Evolutionary conservation across 2,888 invertebrate species (phyloP).

Genomic region (Drosophila prostipennis): DNA sequence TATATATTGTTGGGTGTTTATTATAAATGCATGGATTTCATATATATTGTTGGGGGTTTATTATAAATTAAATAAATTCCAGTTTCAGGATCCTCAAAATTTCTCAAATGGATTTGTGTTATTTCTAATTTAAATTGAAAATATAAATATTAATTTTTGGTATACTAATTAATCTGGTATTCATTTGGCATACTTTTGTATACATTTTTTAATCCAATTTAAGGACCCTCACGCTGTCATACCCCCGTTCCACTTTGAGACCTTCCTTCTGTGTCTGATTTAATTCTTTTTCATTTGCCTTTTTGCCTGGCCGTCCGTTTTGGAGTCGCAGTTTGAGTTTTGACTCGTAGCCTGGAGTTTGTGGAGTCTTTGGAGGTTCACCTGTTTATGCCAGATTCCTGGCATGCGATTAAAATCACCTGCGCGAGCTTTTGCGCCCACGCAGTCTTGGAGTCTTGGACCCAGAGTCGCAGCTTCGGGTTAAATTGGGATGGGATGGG

Average conservation of each 20-base stretch:
- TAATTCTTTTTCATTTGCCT: constrained; percentile 54
- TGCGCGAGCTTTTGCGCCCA: constrained; percentile 80
- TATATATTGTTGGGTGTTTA: no score
- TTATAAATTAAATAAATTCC: no score
- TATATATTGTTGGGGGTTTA: no score
- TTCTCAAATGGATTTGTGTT: no score
- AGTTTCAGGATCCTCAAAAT: no score
- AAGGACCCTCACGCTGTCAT: constrained; percentile 24
- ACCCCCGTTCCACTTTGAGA: constrained; percentile 2
- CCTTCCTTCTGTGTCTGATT: constrained; percentile 64
- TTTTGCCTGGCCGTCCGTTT: constrained; percentile 49
- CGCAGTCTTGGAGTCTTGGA: constrained; percentile 52
- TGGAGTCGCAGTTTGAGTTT: constrained; percentile 24
- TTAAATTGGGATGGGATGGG: constrained; percentile 30
- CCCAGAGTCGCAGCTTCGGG: constrained; percentile 33
- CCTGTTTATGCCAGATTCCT: constrained; percentile 83
- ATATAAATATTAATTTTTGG: no score
- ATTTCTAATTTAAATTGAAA: no score
- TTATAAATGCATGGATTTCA: no score
- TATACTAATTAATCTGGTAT: no score
- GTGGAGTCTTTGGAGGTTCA: constrained; percentile 65
- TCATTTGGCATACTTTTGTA: no score
- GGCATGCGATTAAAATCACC: constrained; percentile 83
- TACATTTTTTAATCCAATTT: neutral
- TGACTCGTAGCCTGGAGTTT: constrained; percentile 13